Evolutionary conservation across 2,797 vertebrate genomes (phyloP).

Genomic region (Vipera latastei): DNA sequence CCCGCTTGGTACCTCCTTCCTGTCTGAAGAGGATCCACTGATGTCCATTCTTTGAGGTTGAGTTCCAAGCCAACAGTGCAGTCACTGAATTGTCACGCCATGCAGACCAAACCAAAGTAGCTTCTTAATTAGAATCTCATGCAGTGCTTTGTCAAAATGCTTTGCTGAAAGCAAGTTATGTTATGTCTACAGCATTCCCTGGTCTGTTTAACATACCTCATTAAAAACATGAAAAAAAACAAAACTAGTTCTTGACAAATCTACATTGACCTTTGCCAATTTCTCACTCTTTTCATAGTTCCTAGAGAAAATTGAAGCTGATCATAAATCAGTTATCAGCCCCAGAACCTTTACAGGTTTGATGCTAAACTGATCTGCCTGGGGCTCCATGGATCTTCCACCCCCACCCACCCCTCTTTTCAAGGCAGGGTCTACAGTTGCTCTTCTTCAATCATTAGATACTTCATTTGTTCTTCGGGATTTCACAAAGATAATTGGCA

Average conservation of each 20-base stretch:
- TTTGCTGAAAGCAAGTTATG: not conserved
- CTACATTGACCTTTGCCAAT: not conserved
- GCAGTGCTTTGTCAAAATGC: not conserved
- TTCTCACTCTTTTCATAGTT: not conserved
- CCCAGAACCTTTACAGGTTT: not conserved
- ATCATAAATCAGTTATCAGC: not conserved
- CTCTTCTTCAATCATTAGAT: not conserved
- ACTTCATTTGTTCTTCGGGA: not conserved
- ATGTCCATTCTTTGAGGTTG: not conserved
- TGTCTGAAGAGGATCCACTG: not conserved
- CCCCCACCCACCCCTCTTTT: not conserved
- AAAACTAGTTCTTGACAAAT: not conserved
- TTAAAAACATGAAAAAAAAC: not conserved
- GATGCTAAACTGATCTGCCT: not conserved
- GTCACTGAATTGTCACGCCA: not conserved
- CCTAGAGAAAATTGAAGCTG: not conserved
- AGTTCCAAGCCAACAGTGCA: not conserved
- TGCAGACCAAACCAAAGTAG: not conserved
- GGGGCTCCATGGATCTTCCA: not conserved
- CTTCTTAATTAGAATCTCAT: not conserved
- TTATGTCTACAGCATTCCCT: not conserved
- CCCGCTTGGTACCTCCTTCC: not conserved
- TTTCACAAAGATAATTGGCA: not conserved
- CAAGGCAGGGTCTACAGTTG: not conserved
- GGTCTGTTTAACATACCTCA: not conserved